Evolutionary conservation across 2,888 invertebrate species (phyloP), one percentile per base, ranked within the genome.

Genomic region (Hirtodrosophila cameraria): DNA sequence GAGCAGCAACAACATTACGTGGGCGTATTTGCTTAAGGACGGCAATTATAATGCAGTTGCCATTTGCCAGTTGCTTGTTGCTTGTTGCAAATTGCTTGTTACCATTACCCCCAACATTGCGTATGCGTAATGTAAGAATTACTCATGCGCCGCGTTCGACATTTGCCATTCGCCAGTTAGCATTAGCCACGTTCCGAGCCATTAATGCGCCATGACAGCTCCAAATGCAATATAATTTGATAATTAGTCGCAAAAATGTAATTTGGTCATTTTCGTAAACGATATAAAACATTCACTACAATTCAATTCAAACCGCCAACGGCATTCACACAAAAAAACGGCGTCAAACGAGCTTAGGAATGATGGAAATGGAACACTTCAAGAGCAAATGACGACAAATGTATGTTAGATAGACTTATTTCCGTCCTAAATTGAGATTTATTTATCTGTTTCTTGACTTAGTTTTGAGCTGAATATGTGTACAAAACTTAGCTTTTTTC

Each of bases 101-200:
- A 31, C 38, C n/a, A n/a, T n/a, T n/a, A n/a, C n/a, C n/a, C n/a
- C n/a, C 33, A 57, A 55, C 63, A 16, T 48, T 62, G 71, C 76
- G 76, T 81, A 76, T 81, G 76, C 83, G 83, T 79, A 78, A 79
- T 82, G 72, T 57, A 15, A 52, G 46, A 42, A 72, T 82, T 82
- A 79, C 86, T 61, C 83, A 80, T 82, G 69, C 86, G 79, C 73
- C 85, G 48, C 64, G 33, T 75, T 12, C 41, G 36, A 28, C 48
- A 64, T 12, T 55, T 39, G 39, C 55, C 43, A 46, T 16, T 57
- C 42, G 31, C 16, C 27, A 4, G 25, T 46, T 43, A 13, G 33
- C 42, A 11, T 20, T 36, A 23, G 52, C 42, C 43, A 49, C 55
- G 55, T 57, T 54, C 9, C 43, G 25, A 43, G 30, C 43, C 42